Evolutionary conservation across 2,797 vertebrate species (phyloP).

Genomic region (Crocidura indochinensis): DNA sequence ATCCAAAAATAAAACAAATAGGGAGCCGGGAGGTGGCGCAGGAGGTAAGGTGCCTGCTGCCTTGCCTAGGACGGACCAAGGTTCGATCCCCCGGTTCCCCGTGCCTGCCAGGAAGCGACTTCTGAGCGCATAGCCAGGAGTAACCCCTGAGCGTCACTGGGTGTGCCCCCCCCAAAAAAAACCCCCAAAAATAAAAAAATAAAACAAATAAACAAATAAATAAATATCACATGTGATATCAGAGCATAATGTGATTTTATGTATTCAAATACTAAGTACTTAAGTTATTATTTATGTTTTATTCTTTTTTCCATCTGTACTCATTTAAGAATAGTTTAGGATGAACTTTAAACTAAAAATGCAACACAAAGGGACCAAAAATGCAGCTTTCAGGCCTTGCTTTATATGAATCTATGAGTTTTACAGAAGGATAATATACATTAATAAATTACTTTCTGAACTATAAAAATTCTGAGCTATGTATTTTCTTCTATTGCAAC

Average conservation of each 20-base stretch:
- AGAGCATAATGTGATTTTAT: slow-evolving; percentile 2
- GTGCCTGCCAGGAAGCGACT: no score
- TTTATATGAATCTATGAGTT: slow-evolving; percentile 13
- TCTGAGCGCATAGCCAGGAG: no score
- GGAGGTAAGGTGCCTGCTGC: no score
- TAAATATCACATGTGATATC: not conserved
- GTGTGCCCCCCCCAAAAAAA: no score
- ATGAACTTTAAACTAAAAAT: not conserved
- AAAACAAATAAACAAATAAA: no score
- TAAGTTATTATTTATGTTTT: not conserved
- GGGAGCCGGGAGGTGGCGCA: no score
- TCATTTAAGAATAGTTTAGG: slow-evolving; percentile 38
- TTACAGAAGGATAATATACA: not conserved
- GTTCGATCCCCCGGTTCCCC: no score
- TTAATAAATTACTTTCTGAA: not conserved
- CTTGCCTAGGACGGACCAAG: no score
- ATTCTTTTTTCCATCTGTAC: not conserved
- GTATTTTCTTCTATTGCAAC: slow-evolving; percentile 41
- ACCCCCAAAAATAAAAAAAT: not conserved
- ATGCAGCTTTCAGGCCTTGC: not conserved
- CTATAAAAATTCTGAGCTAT: not conserved
- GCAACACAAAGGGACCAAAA: slow-evolving; percentile 3
- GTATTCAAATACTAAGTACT: not conserved
- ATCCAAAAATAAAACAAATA: not conserved
- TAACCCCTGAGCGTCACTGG: no score